Evolutionary conservation across 2,797 vertebrate species (phyloP).

Genomic region (Hapalemur alaotrensis): DNA sequence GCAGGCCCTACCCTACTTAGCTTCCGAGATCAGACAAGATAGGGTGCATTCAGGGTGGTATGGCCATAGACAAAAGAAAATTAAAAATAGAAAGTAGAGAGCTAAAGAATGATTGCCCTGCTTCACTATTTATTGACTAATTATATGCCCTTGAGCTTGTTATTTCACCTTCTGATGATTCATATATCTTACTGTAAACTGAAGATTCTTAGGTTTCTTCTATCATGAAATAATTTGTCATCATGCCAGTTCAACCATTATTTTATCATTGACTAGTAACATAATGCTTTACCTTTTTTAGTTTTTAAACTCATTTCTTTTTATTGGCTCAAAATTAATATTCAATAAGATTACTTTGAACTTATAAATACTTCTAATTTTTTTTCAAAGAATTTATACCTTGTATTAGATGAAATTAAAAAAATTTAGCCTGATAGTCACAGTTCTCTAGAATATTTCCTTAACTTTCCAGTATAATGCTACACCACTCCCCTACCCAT

Average conservation of each 20-base stretch:
- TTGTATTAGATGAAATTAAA: neutral
- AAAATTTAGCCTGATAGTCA: neutral
- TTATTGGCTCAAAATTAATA: neutral
- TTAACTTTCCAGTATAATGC: neutral
- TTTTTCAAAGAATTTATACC: neutral
- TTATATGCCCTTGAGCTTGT: neutral
- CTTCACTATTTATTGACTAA: neutral
- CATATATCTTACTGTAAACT: neutral
- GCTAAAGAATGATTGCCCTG: neutral
- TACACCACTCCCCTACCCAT: fast-evolving
- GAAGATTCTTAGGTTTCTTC: neutral
- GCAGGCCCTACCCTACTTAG: no score
- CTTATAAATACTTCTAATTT: neutral
- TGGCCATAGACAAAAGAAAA: neutral
- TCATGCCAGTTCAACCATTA: neutral
- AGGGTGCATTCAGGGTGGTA: no score
- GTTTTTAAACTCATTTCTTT: neutral
- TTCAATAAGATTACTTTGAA: neutral
- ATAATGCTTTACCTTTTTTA: neutral
- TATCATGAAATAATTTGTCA: neutral
- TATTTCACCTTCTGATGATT: neutral
- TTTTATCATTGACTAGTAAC: neutral
- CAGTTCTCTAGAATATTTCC: neutral
- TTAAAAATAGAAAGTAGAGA: neutral
- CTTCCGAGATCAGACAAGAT: no score